Evolutionary conservation across 1,140 invertebrate genomes (phyloP).

Genomic region (Leptopilina boulardi): DNA sequence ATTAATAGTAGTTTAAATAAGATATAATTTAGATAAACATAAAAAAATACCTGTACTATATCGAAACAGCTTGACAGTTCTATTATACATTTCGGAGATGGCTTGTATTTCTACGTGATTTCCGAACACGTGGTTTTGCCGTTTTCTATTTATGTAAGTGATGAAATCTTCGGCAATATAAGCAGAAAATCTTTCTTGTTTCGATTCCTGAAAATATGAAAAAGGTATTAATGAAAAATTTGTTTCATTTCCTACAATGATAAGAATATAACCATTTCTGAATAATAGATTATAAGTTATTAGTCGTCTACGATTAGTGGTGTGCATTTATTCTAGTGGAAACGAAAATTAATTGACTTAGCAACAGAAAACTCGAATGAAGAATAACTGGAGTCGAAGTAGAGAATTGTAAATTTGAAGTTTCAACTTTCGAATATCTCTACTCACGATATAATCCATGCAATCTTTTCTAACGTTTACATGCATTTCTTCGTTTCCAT

Average conservation of each 20-base stretch:
- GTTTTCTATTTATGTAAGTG: conserved; percentile 89
- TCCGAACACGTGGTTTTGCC: conserved; percentile 88
- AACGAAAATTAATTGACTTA: too few species aligned
- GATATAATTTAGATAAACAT: conserved; percentile 16
- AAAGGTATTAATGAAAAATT: conserved; percentile 33
- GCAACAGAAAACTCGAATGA: too few species aligned
- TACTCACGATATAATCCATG: conserved; percentile 94
- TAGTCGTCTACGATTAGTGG: too few species aligned
- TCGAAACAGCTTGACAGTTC: conserved; percentile 95
- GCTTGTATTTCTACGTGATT: conserved; percentile 97
- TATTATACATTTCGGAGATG: conserved; percentile 94
- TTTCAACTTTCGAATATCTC: too few species aligned
- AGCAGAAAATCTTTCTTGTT: conserved; percentile 93
- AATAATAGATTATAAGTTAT: too few species aligned
- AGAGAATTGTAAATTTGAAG: too few species aligned
- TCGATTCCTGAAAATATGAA: conserved; percentile 79
- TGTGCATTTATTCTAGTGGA: too few species aligned
- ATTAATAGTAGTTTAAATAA: not conserved
- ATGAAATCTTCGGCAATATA: conserved; percentile 96
- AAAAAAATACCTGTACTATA: conserved; percentile 84
- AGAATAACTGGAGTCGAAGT: too few species aligned
- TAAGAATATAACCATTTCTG: not conserved
- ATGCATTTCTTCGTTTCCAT: conserved; percentile 96
- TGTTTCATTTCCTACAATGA: not conserved
- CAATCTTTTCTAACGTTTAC: conserved; percentile 88